Evolutionary conservation across 2,797 vertebrate genomes (phyloP), one percentile per base, ranked within the genome.

Genomic region (Micromesistius poutassou): DNA sequence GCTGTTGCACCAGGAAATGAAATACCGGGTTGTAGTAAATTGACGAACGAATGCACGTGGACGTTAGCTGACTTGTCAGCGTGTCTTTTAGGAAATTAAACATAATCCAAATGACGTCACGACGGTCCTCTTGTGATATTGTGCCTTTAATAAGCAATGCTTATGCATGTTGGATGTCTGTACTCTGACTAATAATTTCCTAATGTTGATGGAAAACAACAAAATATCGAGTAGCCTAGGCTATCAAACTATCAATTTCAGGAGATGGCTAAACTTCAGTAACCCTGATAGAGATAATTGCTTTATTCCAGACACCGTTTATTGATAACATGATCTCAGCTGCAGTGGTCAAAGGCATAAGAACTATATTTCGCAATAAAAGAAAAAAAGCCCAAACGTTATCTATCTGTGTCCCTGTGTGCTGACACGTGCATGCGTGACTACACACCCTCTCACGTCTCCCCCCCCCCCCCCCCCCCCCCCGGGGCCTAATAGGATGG

Each of bases 401-500:
- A 22, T 55, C 42, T 55, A n/a, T 55, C 55, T 62, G n/a, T n/a
- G n/a, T n/a, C 55, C n/a, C 68, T 71, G 30, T 71, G 68, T 71
- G 68, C 30, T 30, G 25, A 71, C 83, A 78, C 78, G 33, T 28
- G 33, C 84, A 77, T 87, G 78, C 83, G 83, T 30, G 33, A 80
- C 89, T 84, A 88, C 83, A 87, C 71, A 82, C 78, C 79, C 35
- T 73, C 33, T 30, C 74, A 81, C 81, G 80, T 84, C 82, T 76
- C 79, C 87, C 33, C 5, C 33, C 31, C 94, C 94, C 93, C 96
- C 95, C 95, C 95, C 94, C 95, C 94, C 94, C 95, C 95, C 95
- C 95, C 95, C 94, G 94, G 94, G 94, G 95, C 95, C 96, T 99
- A 98, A 99, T 99, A 96, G 96, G 95, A 97, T 96, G 97, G 97